Percentiles rank a stretch among this genome's conserved stretches.
Conservation (phyloP, 2,797 vertebrate genomes). For the Spea hammondii region DNA sequence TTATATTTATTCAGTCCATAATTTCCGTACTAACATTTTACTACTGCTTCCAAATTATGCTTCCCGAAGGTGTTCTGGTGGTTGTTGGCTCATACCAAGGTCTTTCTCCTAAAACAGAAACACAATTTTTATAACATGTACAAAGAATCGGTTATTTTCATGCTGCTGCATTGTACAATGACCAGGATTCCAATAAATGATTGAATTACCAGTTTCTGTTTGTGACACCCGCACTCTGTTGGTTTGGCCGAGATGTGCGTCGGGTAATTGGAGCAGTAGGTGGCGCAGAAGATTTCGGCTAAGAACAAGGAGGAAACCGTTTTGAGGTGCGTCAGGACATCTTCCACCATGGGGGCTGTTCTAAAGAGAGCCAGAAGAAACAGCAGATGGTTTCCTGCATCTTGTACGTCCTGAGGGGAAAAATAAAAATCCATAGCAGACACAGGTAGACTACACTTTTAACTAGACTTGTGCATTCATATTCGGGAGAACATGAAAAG, state of each 20-base stretch:
- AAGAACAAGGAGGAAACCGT: conserved; percentile 47
- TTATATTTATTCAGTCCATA: background rate
- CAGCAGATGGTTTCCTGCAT: conserved; percentile 50
- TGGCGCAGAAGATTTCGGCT: conserved; percentile 32
- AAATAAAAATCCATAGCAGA: background rate
- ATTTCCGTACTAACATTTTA: background rate
- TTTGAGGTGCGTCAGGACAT: conserved; percentile 10
- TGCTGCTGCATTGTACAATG: background rate
- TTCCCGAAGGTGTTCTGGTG: background rate
- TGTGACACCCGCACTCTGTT: no score
- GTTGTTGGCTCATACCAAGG: conserved; percentile 18
- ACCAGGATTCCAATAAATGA: background rate
- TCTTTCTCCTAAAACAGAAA: conserved; percentile 22
- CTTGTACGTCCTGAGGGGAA: conserved; percentile 51
- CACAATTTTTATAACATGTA: background rate
- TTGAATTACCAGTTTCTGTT: background rate
- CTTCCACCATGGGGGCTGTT: conserved; percentile 48
- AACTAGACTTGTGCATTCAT: no score
- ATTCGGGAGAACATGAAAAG: no score
- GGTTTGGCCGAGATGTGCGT: no score
- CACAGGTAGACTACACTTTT: no score
- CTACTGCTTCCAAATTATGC: no score
- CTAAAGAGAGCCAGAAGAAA: conserved; percentile 32
- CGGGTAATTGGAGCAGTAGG: conserved; percentile 1
- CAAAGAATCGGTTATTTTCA: background rate